These are phyloP conservation scores for Chiroxiphia lanceolata DNA, from an alignment of 2,797 vertebrate genomes.

Conservation along the genomic window DNA sequence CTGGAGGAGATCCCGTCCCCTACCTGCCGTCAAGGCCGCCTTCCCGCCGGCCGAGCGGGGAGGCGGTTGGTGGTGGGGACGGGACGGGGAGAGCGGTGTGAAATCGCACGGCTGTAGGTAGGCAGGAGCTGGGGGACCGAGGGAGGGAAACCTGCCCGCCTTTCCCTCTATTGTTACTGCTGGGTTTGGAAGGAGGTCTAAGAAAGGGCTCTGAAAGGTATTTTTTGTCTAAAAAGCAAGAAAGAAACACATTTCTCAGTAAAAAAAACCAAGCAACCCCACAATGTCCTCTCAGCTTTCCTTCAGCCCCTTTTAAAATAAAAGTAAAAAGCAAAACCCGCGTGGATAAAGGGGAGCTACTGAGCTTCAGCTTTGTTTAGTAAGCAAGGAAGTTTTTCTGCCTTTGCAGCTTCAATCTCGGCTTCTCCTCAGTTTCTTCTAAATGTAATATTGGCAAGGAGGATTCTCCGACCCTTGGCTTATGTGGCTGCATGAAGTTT, in stretches of 20 bases:
- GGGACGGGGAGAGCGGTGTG: not conserved
- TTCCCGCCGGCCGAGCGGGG: not conserved
- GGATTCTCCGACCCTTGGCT: rapidly evolving
- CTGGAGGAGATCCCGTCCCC: not conserved
- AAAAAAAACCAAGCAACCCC: not conserved
- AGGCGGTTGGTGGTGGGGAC: rapidly evolving
- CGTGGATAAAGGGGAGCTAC: not conserved
- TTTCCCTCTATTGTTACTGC: too few relatives aligned
- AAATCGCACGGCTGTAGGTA: not conserved
- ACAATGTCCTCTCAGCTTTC: not conserved
- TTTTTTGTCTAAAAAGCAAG: not conserved
- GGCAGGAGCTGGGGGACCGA: not conserved
- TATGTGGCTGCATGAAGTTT: not conserved
- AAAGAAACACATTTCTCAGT: not conserved
- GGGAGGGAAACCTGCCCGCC: not conserved
- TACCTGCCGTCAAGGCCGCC: rapidly evolving
- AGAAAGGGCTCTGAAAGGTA: not conserved
- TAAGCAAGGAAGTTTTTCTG: not conserved
- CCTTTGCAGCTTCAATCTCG: not conserved
- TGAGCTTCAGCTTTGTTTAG: not conserved
- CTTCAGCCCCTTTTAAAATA: not conserved
- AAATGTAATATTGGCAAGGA: not conserved
- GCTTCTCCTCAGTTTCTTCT: not conserved
- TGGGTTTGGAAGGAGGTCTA: not conserved
- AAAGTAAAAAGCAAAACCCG: not conserved